Base-by-base conservation (phyloP, 2,797 vertebrate genomes). In the Vireo griseus region DNA sequence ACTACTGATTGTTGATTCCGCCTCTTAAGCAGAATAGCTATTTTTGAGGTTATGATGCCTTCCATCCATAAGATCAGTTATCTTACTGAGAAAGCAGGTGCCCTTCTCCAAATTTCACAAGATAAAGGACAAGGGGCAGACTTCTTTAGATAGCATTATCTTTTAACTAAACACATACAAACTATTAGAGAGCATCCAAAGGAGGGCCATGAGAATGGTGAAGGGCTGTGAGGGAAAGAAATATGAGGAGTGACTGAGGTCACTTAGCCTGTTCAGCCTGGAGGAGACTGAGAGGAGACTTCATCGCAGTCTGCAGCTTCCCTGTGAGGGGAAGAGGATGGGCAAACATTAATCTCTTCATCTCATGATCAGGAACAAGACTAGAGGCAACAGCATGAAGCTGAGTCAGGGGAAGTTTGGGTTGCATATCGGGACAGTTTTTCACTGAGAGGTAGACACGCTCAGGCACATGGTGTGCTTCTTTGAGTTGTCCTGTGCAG, bases 121-220 rank as follows among this genome's bases (percentile, higher is more conserved):
- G 28, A 37, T n/a, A 76, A 57, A 13, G 12, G 7, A 51, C 44
- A 77, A 69, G 17, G 15, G 5, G 20, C 26, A 69, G 48, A 33
- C 10, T 62, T 37, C 13, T n/a, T 82, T 51, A 69, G 20, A 48
- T 25, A 44, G 25, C 22, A 47, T 58, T 77, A 39, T n/a, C 57
- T 71, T 86, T 63, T 55, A 74, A 65, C 19, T 57, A 16, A 67
- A 78, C 20, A 58, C 20, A 47, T 22, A 17, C 9, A 51, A 35
- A 8, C 15, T 45, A 25, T 40, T 52, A 67, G 62, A 59, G 5
- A 44, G 24, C 5, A 61, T 68, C 47, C 72, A 33, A 61, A 52
- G 14, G 28, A 33, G 7, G 10, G 13, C 10, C 4, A 13, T 0
- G 0, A 85, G 8, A 28, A 67, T 7, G 2, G 2, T 28, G 22